Evolutionary conservation across 2,113 vertebrate species (phyloP).

Genomic region (Mastomys coucha): DNA sequence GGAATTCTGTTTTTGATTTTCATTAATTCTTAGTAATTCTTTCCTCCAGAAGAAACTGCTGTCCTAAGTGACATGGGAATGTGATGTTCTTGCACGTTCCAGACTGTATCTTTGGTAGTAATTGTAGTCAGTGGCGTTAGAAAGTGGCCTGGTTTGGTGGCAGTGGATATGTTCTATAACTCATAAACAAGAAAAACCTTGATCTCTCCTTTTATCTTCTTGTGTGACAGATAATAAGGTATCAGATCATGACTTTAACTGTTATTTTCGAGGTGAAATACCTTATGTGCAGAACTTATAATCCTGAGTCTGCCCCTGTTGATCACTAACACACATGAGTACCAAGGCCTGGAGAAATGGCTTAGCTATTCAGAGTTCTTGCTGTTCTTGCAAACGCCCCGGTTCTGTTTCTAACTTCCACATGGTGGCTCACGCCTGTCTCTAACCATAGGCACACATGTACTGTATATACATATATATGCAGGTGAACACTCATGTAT

Average conservation of each 20-base stretch:
- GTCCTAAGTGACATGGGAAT: background rate
- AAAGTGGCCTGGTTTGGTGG: background rate
- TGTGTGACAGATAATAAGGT: background rate
- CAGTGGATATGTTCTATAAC: background rate
- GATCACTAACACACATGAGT: background rate
- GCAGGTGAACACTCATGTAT: background rate
- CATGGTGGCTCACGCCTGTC: background rate
- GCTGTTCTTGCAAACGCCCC: background rate
- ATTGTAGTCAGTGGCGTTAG: background rate
- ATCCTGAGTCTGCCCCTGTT: background rate
- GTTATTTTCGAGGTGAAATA: slow-evolving; percentile 29
- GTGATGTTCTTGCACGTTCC: background rate
- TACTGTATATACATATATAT: background rate
- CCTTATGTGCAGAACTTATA: background rate
- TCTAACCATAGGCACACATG: background rate
- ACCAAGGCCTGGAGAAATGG: background rate
- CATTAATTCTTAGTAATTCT: background rate
- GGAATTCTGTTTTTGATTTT: slow-evolving; percentile 31
- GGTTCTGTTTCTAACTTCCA: background rate
- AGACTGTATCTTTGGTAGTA: background rate
- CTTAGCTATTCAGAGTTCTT: background rate
- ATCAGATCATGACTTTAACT: background rate
- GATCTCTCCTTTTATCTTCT: slow-evolving; percentile 48
- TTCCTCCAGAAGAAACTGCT: slow-evolving; percentile 49
- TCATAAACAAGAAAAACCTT: background rate